phyloP scores from a whole-genome alignment of 2,888 invertebrate genomes.

The Sycophila texana region DNA sequence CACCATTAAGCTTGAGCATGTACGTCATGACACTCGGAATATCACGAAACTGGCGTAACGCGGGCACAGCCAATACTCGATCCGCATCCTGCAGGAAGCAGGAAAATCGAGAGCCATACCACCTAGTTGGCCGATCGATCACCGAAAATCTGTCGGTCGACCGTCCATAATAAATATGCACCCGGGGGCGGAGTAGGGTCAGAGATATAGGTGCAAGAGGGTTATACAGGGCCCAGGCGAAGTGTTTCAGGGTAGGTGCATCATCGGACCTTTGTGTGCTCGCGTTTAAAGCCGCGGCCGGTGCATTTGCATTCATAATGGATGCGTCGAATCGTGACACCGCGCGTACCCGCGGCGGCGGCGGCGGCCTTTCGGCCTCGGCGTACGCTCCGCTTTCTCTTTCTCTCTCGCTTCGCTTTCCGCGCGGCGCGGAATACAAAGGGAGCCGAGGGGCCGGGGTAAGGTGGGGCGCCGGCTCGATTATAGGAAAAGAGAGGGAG shows the following conservation, averaged over 20 bases:
- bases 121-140: background rate
- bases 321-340: conserved; percentile 37
- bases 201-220: no score
- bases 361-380: conserved; percentile 38
- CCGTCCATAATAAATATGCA: background rate
- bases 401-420: conserved; percentile 66
- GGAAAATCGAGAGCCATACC: background rate
- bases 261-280: background rate
- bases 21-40: no score
- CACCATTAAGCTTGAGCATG: no score
- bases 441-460: conserved; percentile 55
- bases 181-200: background rate
- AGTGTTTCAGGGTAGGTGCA: conserved; percentile 1
- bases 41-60: no score
- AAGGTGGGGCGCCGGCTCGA: conserved; percentile 46
- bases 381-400: conserved; percentile 40
- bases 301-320: conserved; percentile 39
- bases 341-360: conserved; percentile 27
- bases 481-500: conserved; percentile 46
- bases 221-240: background rate
- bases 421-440: conserved; percentile 52
- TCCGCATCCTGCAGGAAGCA: no score
- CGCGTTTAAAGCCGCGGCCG: conserved; percentile 4
- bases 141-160: background rate
- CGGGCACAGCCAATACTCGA: no score